Conservation (phyloP, 2,113 vertebrate species). For the Hystrix brachyura region DNA sequence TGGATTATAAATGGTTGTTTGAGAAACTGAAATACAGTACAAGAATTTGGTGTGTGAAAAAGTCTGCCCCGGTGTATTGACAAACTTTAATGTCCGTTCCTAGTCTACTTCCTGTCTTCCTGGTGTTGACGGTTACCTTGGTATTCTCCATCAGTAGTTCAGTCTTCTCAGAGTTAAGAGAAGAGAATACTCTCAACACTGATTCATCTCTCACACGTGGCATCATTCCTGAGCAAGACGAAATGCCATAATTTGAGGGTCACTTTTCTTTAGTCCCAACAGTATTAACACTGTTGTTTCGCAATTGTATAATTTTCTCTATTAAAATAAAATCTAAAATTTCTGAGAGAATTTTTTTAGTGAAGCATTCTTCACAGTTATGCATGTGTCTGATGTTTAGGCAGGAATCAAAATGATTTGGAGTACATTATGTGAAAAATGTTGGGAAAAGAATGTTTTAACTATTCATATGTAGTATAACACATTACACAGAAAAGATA, state of each 20-base stretch:
- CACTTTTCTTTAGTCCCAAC: neutral
- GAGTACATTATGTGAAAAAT: neutral
- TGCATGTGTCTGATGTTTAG: neutral
- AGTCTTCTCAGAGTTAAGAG: neutral
- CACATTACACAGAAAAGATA: neutral
- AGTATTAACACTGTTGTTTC: neutral
- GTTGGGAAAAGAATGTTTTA: neutral
- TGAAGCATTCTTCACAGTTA: neutral
- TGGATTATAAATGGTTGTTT: neutral
- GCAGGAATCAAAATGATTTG: slow-evolving; percentile 2
- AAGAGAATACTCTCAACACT: neutral
- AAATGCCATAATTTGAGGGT: neutral
- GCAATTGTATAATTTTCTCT: neutral
- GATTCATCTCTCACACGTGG: neutral
- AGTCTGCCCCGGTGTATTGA: neutral
- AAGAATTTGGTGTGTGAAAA: neutral
- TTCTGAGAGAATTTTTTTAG: neutral
- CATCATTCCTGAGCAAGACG: neutral
- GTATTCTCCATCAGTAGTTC: neutral
- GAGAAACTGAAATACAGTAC: neutral
- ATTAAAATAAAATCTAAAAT: slow-evolving; percentile 26
- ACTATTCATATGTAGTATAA: neutral
- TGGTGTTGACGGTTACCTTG: neutral
- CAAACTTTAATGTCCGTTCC: neutral
- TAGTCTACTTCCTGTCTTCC: neutral